Percentiles rank a stretch among this genome's conserved stretches.
phyloP scores from a whole-genome alignment of 1,140 invertebrate genomes.

The Penaeus vannamei region DNA sequence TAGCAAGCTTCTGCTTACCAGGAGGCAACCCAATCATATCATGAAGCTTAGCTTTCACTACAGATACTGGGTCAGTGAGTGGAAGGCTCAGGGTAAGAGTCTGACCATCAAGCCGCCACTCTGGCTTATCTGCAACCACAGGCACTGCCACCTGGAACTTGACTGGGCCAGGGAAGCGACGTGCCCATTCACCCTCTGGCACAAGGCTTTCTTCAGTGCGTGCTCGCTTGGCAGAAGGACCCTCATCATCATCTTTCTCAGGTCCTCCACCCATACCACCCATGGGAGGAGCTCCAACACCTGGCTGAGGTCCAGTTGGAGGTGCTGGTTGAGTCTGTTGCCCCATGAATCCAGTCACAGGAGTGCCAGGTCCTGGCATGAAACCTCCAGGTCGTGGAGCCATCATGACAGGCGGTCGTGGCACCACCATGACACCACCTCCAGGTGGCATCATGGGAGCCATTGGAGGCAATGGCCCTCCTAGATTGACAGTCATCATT shows the following conservation, averaged over 20 bases:
- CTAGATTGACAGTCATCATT: constrained; percentile 67
- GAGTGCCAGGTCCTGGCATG: constrained; percentile 57
- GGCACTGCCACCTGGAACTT: constrained; percentile 87
- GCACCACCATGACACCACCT: constrained; percentile 67
- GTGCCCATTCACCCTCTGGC: constrained; percentile 87
- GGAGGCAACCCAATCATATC: constrained; percentile 94
- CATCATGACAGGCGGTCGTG: constrained; percentile 67
- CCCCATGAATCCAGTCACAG: constrained; percentile 57
- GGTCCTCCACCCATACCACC: constrained; percentile 47
- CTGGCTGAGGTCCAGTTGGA: constrained; percentile 43
- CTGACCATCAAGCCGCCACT: constrained; percentile 98
- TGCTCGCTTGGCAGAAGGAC: constrained; percentile 88
- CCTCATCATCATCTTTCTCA: constrained; percentile 78
- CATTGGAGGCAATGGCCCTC: constrained; percentile 67
- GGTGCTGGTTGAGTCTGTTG: constrained; percentile 65
- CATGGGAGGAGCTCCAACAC: constrained; percentile 45
- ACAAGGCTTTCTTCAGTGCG: constrained; percentile 94
- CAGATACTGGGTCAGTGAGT: constrained; percentile 84
- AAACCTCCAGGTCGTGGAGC: constrained; percentile 64
- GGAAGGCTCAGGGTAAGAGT: constrained; percentile 85
- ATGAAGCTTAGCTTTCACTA: constrained; percentile 91
- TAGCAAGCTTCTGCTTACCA: constrained; percentile 96
- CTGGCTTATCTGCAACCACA: constrained; percentile 86
- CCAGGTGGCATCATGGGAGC: constrained; percentile 65
- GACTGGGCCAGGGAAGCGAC: constrained; percentile 79